Conservation (phyloP, 2,797 vertebrate genomes). For the Coluber constrictor region DNA sequence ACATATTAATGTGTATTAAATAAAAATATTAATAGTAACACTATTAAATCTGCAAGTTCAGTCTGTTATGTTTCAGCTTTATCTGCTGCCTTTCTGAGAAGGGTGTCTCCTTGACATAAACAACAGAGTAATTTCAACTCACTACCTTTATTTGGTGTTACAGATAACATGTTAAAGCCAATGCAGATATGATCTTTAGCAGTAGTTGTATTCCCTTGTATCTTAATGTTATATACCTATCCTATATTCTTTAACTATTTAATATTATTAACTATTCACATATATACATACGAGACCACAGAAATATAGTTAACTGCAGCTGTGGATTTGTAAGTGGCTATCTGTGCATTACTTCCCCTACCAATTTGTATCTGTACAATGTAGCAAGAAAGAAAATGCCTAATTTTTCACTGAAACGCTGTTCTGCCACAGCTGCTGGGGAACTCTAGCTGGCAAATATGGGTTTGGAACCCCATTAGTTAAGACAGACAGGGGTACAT, state of each 20-base stretch:
- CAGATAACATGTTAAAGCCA: background rate
- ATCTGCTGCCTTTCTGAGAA: background rate
- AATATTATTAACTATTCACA: background rate
- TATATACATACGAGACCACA: background rate
- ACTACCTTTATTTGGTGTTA: background rate
- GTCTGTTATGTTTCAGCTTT: background rate
- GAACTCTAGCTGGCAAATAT: background rate
- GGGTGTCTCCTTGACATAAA: background rate
- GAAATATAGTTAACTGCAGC: background rate
- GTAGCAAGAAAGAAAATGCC: background rate
- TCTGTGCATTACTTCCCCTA: background rate
- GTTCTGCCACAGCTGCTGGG: background rate
- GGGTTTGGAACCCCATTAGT: background rate
- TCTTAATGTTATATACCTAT: background rate
- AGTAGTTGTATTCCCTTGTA: background rate
- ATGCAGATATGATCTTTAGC: background rate
- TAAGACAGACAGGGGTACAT: background rate
- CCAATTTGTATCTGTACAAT: background rate
- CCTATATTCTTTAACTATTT: background rate
- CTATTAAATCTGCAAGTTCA: background rate
- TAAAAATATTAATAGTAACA: background rate
- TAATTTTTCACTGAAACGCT: background rate
- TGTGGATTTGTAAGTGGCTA: background rate
- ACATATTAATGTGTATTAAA: background rate
- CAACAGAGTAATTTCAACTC: background rate